These are phyloP conservation scores for Crotalus helleri DNA, from an alignment of 2,113 vertebrate species.

Conservation along the genomic window DNA sequence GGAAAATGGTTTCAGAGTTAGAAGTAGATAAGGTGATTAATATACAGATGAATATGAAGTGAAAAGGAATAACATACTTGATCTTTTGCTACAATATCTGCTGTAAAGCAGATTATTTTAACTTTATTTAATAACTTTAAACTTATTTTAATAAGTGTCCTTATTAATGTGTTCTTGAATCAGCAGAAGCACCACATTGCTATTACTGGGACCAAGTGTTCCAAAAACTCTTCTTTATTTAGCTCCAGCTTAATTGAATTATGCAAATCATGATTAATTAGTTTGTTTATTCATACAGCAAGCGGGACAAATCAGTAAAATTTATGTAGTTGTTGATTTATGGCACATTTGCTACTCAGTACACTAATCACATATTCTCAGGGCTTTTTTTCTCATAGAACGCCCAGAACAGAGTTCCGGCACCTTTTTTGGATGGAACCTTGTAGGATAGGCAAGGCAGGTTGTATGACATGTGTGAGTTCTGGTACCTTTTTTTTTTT, in stretches of 20 bases:
- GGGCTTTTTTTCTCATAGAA: too few species aligned
- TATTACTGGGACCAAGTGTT: background rate
- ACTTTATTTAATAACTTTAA: too few species aligned
- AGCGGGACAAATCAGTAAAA: background rate
- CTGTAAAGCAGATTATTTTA: background rate
- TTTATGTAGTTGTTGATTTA: background rate
- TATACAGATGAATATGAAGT: background rate
- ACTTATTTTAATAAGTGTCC: too few species aligned
- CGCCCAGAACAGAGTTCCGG: too few species aligned
- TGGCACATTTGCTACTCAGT: background rate
- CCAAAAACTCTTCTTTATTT: background rate
- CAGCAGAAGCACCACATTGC: background rate
- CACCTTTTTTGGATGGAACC: too few species aligned
- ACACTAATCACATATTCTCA: background rate
- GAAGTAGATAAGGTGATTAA: background rate
- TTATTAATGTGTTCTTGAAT: background rate
- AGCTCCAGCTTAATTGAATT: background rate
- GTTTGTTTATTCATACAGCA: background rate
- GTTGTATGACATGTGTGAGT: too few species aligned
- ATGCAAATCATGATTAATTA: background rate
- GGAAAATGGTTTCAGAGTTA: background rate
- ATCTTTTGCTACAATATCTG: background rate
- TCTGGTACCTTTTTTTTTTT: too few species aligned
- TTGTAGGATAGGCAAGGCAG: too few species aligned
- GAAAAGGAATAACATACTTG: constrained; percentile 1